Evolutionary conservation across 2,797 vertebrate genomes (phyloP), one percentile per base, ranked within the genome.

Genomic region (Tragopan temminckii): DNA sequence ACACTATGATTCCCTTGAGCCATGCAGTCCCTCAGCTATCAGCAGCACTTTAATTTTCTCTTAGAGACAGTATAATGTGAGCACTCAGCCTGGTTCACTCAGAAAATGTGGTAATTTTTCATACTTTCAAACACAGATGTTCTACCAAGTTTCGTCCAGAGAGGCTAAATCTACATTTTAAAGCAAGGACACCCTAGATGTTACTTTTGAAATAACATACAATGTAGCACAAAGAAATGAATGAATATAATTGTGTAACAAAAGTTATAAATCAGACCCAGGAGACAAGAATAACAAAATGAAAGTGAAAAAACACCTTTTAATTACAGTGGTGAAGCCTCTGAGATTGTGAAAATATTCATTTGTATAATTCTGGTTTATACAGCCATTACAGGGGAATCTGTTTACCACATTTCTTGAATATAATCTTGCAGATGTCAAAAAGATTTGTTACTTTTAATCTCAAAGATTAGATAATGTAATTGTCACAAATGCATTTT

Each of bases 161-260:
- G 97, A 97, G 97, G 89, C 94, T 97, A 97, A 97, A 98, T 98
- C 97, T 98, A 97, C 97, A 98, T 98, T 98, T 98, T 96, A 98
- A 98, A 98, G 98, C 98, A 98, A 98, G 98, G 98, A 97, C 97
- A 98, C 50, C 5, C 76, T 97, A 95, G 96, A 98, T 97, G 96
- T 97, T 98, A 97, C 97, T 96, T 98, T 98, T 96, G 96, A 98
- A 97, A 98, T 97, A 96, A 83, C 80, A 92, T 96, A 93, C 97
- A 97, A 97, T 92, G 93, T 89, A 89, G 91, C 95, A 97, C 96
- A 97, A 96, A 98, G 97, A 98, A 98, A 97, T 96, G 96, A 98
- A 97, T 98, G 90, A 97, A 97, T 97, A 96, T 97, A 97, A 91
- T 97, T 96, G 88, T 93, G 95, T 94, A 83, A 92, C 89, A 94